phyloP scores from a whole-genome alignment of 2,888 invertebrate species.

The Deilephila porcellus region DNA sequence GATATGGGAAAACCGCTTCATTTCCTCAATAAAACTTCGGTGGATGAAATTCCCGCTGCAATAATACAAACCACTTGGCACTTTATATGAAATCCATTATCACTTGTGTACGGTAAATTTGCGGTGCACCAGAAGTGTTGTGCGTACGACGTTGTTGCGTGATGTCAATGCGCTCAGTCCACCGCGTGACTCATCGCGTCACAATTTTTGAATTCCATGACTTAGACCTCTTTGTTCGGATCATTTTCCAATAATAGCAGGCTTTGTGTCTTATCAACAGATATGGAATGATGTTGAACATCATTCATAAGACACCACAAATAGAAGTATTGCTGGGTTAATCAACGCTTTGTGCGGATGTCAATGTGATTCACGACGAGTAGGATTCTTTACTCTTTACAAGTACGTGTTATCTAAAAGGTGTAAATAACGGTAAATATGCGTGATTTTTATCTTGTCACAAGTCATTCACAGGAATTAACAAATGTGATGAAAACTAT shows the following conservation, averaged over 20 bases:
- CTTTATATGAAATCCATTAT: conserved; percentile 1
- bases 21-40: not conserved
- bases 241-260: conserved; percentile 1
- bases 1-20: not conserved
- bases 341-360: not conserved
- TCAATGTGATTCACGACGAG: not conserved
- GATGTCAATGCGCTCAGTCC: conserved; percentile 25
- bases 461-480: not conserved
- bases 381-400: not conserved
- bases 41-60: not conserved
- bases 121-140: conserved; percentile 3
- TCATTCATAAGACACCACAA: not conserved
- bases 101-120: not conserved
- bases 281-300: not conserved
- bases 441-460: not conserved
- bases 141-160: not conserved
- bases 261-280: not conserved
- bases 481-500: not conserved
- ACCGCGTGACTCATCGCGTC: conserved; percentile 22
- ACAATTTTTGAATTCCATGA: conserved; percentile 11
- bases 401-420: not conserved
- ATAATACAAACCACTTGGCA: not conserved
- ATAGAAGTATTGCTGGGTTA: not conserved
- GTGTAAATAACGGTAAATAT: not conserved
- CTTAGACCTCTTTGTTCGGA: conserved; percentile 4